Percentiles rank a stretch among this genome's conserved stretches.
Evolutionary conservation across 1,140 invertebrate species (phyloP).

Genomic region (Drosophila takahashii): DNA sequence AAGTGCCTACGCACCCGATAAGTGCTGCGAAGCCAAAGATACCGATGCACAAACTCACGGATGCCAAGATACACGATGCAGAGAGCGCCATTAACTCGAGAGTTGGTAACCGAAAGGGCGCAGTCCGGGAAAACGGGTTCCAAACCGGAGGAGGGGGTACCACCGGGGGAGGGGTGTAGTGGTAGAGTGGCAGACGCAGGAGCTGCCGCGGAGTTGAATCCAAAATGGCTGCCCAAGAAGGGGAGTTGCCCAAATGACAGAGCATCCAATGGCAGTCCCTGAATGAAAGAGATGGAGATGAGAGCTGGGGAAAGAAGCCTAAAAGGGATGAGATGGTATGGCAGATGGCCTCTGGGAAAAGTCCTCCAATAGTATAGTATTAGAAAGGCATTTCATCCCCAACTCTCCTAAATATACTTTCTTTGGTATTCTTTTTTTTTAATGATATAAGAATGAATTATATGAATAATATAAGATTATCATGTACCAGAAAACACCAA

Average conservation of each 20-base stretch:
- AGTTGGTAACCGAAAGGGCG: constrained; percentile 55
- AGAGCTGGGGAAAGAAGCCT: background rate
- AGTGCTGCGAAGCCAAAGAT: constrained; percentile 53
- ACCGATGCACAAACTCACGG: constrained; percentile 51
- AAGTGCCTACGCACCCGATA: constrained; percentile 53
- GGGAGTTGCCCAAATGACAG: constrained; percentile 36
- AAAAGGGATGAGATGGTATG: background rate
- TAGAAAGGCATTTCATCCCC: no score
- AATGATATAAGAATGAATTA: no score
- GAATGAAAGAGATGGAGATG: constrained; percentile 8
- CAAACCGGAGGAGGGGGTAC: background rate
- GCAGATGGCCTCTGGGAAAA: background rate
- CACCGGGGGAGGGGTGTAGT: background rate
- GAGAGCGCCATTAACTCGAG: constrained; percentile 67
- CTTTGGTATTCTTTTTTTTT: no score
- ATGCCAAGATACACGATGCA: constrained; percentile 48
- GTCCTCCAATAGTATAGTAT: no score
- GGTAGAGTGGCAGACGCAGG: constrained; percentile 16
- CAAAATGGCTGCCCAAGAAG: constrained; percentile 66
- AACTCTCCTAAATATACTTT: no score
- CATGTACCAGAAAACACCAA: no score
- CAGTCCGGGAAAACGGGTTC: constrained; percentile 61
- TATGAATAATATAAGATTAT: no score
- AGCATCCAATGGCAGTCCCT: constrained; percentile 55
- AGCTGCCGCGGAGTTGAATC: constrained; percentile 43